A percentile compares a stretch with the other conserved stretches of the same genome.
phyloP scores from a whole-genome alignment of 2,113 vertebrate genomes.

The Oostethus manadensis region DNA sequence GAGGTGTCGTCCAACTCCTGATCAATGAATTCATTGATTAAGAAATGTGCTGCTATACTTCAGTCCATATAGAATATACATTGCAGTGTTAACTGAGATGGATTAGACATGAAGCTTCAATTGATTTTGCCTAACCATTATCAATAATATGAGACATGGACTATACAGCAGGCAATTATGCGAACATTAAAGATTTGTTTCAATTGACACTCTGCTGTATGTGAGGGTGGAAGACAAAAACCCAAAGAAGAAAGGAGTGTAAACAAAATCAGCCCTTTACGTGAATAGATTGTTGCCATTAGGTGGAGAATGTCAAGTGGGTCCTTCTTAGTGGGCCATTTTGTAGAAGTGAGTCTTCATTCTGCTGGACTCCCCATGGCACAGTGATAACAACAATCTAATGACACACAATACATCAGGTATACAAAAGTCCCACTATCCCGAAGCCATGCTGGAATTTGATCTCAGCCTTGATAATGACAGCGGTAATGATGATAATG shows the following conservation, averaged over 20 bases:
- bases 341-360: conserved; percentile 62
- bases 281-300: conserved; percentile 68
- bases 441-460: conserved; percentile 57
- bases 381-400: conserved; percentile 70
- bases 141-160: conserved; percentile 40
- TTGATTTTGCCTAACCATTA: conserved; percentile 42
- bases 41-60: neutral
- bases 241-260: conserved; percentile 24
- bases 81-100: conserved; percentile 38
- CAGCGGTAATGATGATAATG: conserved; percentile 70
- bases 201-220: conserved; percentile 13
- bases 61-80: neutral
- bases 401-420: conserved; percentile 68
- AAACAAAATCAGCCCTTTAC: conserved; percentile 57
- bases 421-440: conserved; percentile 59
- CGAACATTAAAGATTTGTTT: conserved; percentile 26
- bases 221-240: conserved; percentile 14
- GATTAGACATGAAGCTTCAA: conserved; percentile 37
- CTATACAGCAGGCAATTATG: conserved; percentile 16
- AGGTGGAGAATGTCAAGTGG: conserved; percentile 64
- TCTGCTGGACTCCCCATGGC: conserved; percentile 67
- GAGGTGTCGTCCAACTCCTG: neutral
- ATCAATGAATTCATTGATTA: neutral
- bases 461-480: conserved; percentile 64
- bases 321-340: conserved; percentile 52